phyloP scores from a whole-genome alignment of 2,113 vertebrate species.

The Oryzias curvinotus region DNA sequence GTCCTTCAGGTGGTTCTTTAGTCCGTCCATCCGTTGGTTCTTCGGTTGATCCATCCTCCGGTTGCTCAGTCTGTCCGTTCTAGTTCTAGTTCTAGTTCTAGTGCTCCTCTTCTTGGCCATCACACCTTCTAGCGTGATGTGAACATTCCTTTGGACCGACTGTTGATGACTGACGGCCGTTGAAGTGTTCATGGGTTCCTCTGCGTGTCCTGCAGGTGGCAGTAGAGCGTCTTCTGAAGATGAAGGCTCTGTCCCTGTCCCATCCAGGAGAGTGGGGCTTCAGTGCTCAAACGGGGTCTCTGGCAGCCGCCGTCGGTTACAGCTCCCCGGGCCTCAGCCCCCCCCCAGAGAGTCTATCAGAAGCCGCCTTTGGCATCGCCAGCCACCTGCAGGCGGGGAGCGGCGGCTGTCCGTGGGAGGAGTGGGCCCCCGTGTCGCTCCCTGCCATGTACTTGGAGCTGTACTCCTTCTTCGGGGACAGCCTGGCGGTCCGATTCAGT shows the following conservation, averaged over 20 bases:
- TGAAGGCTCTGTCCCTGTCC: constrained; percentile 81
- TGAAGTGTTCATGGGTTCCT: neutral
- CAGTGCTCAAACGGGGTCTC: constrained; percentile 19
- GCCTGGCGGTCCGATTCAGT: constrained; percentile 87
- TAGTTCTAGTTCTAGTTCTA: too few relatives aligned
- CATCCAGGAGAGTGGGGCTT: constrained; percentile 46
- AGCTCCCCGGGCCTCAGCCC: constrained; percentile 81
- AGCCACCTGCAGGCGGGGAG: constrained; percentile 77
- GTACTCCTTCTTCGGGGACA: constrained; percentile 92
- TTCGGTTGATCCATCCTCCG: too few relatives aligned
- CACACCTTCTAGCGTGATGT: too few relatives aligned
- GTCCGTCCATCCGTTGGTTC: too few relatives aligned
- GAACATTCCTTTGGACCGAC: too few relatives aligned
- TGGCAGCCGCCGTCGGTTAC: constrained; percentile 33
- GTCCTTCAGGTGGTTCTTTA: too few relatives aligned
- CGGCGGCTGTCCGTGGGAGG: constrained; percentile 66
- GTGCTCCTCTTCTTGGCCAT: too few relatives aligned
- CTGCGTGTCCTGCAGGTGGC: constrained; percentile 79
- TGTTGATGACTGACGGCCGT: too few relatives aligned
- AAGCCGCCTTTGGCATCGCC: constrained; percentile 72
- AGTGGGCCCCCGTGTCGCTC: constrained; percentile 76
- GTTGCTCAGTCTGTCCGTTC: too few relatives aligned
- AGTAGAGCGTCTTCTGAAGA: constrained; percentile 89
- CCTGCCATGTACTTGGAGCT: constrained; percentile 87
- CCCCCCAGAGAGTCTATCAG: constrained; percentile 74